A percentile compares a stretch with the other conserved stretches of the same genome.
These are phyloP conservation scores for Paradisaea rubra DNA, from an alignment of 2,113 vertebrate species.

Conservation along the genomic window DNA sequence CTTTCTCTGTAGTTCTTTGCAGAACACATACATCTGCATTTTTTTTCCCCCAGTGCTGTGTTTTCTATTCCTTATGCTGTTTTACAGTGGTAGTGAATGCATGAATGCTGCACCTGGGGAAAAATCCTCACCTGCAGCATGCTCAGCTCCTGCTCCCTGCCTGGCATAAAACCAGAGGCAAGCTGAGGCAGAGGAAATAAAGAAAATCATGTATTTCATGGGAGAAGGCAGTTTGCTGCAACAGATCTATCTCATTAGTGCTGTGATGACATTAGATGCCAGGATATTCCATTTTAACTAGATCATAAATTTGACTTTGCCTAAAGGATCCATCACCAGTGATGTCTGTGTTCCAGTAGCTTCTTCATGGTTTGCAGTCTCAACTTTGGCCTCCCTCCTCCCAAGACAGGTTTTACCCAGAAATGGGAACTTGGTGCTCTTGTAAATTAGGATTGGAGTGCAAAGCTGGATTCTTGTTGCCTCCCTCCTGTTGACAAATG, in stretches of 20 bases:
- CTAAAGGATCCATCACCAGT: conserved; percentile 1
- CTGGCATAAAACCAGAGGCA: not conserved
- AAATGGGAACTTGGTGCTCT: not conserved
- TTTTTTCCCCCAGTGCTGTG: not conserved
- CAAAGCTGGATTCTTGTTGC: not conserved
- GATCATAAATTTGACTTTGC: conserved; percentile 27
- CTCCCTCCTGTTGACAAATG: conserved; percentile 1
- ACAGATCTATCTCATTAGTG: not conserved
- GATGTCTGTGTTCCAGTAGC: not conserved
- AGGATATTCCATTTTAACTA: conserved; percentile 14
- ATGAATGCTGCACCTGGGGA: not conserved
- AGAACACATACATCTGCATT: not conserved
- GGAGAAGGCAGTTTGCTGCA: not conserved
- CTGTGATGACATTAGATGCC: not conserved
- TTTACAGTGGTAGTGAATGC: not conserved
- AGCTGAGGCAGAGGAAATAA: not conserved
- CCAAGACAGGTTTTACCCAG: not conserved
- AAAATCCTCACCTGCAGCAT: not conserved
- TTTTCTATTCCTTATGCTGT: not conserved
- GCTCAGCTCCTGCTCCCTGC: not conserved
- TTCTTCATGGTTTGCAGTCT: not conserved
- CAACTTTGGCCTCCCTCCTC: not conserved
- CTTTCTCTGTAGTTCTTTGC: not conserved
- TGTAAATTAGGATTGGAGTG: not conserved
- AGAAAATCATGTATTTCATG: not conserved